Conservation (phyloP, 2,888 invertebrate species). For the Aphelenchoides bicaudatus region DNA sequence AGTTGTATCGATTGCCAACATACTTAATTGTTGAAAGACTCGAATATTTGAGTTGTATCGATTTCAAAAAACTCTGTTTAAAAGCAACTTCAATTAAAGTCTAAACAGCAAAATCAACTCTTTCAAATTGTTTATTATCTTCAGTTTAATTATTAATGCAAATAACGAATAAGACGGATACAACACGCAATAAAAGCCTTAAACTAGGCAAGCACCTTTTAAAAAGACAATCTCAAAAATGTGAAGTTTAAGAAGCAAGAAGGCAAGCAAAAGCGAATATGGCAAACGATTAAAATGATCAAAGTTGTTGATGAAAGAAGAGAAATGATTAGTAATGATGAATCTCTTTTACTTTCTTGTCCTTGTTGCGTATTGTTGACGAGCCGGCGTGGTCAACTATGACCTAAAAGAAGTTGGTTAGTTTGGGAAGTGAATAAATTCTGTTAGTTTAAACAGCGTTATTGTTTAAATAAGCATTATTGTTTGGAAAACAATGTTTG, state of each 20-base stretch:
- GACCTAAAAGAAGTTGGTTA: slow-evolving; percentile 13
- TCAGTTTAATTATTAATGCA: too few relatives aligned
- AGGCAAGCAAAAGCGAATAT: slow-evolving; percentile 1
- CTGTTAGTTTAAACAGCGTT: background rate
- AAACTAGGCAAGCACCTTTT: background rate
- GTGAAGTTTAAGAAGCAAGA: background rate
- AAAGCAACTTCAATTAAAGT: too few relatives aligned
- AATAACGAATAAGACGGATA: too few relatives aligned
- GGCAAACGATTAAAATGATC: background rate
- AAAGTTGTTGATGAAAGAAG: background rate
- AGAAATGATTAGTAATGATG: slow-evolving; percentile 8
- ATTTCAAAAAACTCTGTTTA: too few relatives aligned
- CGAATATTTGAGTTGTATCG: too few relatives aligned
- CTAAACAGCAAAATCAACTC: too few relatives aligned
- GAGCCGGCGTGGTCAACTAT: slow-evolving; percentile 18
- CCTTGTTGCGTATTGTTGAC: background rate
- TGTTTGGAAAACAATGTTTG: background rate
- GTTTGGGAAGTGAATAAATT: background rate
- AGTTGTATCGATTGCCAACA: too few relatives aligned
- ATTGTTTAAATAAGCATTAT: background rate
- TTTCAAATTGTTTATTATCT: too few relatives aligned
- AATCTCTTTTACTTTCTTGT: slow-evolving; percentile 3
- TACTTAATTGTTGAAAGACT: too few relatives aligned
- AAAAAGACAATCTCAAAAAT: background rate
- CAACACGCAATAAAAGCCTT: background rate